These are phyloP conservation scores for Yponomeuta evonymella DNA, from an alignment of 2,888 invertebrate species.

Conservation along the genomic window DNA sequence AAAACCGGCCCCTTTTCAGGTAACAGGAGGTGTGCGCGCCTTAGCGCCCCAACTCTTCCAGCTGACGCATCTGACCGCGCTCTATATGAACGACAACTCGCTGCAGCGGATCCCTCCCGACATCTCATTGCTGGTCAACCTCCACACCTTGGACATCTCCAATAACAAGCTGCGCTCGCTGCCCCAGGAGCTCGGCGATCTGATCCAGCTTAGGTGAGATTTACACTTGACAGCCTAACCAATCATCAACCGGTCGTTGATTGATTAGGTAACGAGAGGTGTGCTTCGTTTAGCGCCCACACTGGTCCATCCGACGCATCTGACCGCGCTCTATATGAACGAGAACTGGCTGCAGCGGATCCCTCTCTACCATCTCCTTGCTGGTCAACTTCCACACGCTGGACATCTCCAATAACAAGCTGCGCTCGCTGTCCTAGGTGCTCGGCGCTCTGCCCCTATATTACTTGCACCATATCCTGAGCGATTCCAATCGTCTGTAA, in stretches of 20 bases:
- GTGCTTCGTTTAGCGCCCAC: slow-evolving; percentile 95
- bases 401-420: slow-evolving; percentile 96
- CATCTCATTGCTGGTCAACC: slow-evolving; percentile 88
- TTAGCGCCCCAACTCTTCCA: slow-evolving; percentile 94
- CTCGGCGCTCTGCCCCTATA: slow-evolving; percentile 86
- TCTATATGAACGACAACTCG: slow-evolving; percentile 97
- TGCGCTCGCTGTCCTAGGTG: slow-evolving; percentile 95
- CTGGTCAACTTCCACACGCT: slow-evolving; percentile 89
- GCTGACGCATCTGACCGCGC: slow-evolving; percentile 92
- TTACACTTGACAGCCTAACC: neutral
- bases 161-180: slow-evolving; percentile 95
- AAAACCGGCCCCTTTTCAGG: slow-evolving; percentile 55
- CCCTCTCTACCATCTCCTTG: slow-evolving; percentile 83
- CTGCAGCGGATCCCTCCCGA: slow-evolving; percentile 93
- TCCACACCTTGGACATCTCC: slow-evolving; percentile 93
- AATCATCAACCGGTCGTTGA: too few relatives aligned
- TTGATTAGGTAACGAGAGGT: slow-evolving; percentile 85
- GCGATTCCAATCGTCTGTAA: too few relatives aligned
- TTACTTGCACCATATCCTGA: too few relatives aligned
- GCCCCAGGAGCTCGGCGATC: slow-evolving; percentile 97
- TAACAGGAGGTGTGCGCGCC: slow-evolving; percentile 95
- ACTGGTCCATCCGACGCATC: slow-evolving; percentile 92
- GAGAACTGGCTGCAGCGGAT: slow-evolving; percentile 95
- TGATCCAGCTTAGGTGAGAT: slow-evolving; percentile 90
- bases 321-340: slow-evolving; percentile 81